These are phyloP conservation scores for Pyrochroa serraticornis DNA, from an alignment of 2,888 invertebrate genomes.

Conservation along the genomic window DNA sequence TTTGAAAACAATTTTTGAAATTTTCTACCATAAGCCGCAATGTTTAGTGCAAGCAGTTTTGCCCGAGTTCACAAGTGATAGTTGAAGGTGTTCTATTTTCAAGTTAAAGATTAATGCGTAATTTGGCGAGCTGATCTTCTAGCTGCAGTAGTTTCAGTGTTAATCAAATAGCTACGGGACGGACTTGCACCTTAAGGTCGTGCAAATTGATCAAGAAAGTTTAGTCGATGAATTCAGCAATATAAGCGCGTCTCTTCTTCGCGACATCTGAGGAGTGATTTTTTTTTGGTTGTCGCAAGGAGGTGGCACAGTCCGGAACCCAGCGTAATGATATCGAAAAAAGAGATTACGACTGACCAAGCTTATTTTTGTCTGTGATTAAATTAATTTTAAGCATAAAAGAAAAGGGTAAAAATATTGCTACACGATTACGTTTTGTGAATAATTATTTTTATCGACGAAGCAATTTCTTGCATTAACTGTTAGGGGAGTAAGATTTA, in stretches of 20 bases:
- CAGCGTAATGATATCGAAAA: conserved; percentile 9
- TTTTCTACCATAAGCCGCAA: conserved; percentile 15
- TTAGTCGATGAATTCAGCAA: conserved; percentile 29
- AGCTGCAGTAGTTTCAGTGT: conserved; percentile 19
- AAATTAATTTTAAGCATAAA: conserved; percentile 50
- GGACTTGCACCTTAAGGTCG: conserved; percentile 13
- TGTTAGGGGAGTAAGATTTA: conserved; percentile 24
- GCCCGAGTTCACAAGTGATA: conserved; percentile 24
- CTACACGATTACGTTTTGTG: conserved; percentile 35
- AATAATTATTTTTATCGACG: conserved; percentile 28
- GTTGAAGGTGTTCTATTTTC: conserved; percentile 27
- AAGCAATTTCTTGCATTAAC: conserved; percentile 24
- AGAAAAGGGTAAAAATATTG: conserved; percentile 31
- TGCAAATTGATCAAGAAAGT: conserved; percentile 15
- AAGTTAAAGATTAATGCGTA: conserved; percentile 9
- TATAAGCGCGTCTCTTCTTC: neutral
- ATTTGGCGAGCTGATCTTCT: conserved; percentile 14
- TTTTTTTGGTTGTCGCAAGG: too few species aligned
- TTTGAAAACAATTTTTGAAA: conserved; percentile 16
- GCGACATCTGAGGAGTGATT: neutral
- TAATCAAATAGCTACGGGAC: conserved; percentile 15
- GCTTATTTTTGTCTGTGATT: conserved; percentile 57
- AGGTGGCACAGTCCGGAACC: neutral
- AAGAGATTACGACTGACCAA: conserved; percentile 46
- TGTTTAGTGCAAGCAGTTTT: conserved; percentile 30